phyloP scores from a whole-genome alignment of 2,113 vertebrate genomes.

The Petrocephalus microphthalmus region DNA sequence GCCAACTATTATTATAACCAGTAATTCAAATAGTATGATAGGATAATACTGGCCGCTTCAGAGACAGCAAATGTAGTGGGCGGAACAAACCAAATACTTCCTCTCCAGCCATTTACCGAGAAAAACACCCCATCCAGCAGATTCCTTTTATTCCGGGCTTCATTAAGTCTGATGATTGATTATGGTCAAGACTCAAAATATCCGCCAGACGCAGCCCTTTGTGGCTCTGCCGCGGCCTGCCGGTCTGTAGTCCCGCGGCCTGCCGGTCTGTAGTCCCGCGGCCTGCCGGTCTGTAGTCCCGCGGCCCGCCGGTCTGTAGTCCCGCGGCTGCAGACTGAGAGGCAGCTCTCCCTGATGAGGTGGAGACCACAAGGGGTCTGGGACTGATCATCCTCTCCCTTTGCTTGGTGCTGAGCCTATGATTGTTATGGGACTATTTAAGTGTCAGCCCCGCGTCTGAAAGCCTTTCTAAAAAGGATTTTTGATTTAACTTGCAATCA shows the following conservation, averaged over 20 bases:
- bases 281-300: background rate
- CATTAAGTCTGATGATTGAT: background rate
- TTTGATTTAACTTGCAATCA: background rate
- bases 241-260: background rate
- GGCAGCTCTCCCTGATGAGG: background rate
- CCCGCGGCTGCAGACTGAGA: background rate
- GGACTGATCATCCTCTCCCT: slow-evolving; percentile 31
- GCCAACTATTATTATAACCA: background rate
- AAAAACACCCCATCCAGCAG: background rate
- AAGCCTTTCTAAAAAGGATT: background rate
- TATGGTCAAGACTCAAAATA: background rate
- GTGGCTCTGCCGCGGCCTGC: background rate
- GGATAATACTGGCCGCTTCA: background rate
- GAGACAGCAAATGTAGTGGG: background rate
- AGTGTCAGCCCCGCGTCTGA: background rate
- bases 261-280: background rate
- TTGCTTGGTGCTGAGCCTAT: slow-evolving; percentile 37
- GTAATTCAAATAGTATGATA: background rate
- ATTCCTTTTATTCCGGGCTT: background rate
- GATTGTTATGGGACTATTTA: slow-evolving; percentile 25
- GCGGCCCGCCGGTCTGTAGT: background rate
- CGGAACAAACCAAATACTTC: background rate
- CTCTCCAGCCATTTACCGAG: background rate
- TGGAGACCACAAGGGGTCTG: slow-evolving; percentile 18
- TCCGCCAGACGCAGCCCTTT: background rate